phyloP scores from a whole-genome alignment of 2,888 invertebrate species.

The Phorcus lineatus region DNA sequence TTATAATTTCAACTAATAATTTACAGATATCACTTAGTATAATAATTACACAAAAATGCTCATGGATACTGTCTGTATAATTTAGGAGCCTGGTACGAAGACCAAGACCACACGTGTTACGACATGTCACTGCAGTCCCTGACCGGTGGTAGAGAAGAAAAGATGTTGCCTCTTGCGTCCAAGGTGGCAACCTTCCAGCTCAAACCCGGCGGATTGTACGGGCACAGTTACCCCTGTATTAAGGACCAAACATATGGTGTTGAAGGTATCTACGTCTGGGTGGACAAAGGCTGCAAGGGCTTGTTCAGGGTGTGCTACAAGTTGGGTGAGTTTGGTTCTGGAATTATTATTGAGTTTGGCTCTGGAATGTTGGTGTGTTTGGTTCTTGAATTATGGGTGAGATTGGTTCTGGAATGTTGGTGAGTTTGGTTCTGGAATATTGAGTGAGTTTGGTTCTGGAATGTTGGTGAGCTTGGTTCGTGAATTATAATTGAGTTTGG shows the following conservation, averaged over 20 bases:
- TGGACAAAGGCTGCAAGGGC: neutral
- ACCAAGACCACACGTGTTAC: neutral
- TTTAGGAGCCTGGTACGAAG: neutral
- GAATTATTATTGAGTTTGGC: neutral
- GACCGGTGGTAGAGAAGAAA: too few relatives aligned
- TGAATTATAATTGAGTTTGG: too few relatives aligned
- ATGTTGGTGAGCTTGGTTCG: too few relatives aligned
- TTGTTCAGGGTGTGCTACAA: neutral
- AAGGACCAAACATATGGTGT: neutral
- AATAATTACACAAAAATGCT: too few relatives aligned
- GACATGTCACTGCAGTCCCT: neutral
- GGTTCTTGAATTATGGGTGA: too few relatives aligned
- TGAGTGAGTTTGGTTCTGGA: too few relatives aligned
- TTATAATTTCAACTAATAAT: too few relatives aligned
- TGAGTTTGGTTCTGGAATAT: too few relatives aligned
- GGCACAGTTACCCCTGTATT: neutral
- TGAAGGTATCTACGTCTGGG: neutral
- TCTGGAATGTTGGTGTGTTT: neutral
- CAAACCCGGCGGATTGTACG: neutral
- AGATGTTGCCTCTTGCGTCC: neutral
- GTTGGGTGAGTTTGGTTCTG: neutral
- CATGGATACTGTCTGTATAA: too few relatives aligned
- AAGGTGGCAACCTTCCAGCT: neutral
- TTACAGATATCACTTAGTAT: too few relatives aligned
- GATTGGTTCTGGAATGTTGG: too few relatives aligned